Percentiles rank a stretch among this genome's conserved stretches.
These are phyloP conservation scores for Prunella himalayana DNA, from an alignment of 2,113 vertebrate genomes.

Conservation along the genomic window DNA sequence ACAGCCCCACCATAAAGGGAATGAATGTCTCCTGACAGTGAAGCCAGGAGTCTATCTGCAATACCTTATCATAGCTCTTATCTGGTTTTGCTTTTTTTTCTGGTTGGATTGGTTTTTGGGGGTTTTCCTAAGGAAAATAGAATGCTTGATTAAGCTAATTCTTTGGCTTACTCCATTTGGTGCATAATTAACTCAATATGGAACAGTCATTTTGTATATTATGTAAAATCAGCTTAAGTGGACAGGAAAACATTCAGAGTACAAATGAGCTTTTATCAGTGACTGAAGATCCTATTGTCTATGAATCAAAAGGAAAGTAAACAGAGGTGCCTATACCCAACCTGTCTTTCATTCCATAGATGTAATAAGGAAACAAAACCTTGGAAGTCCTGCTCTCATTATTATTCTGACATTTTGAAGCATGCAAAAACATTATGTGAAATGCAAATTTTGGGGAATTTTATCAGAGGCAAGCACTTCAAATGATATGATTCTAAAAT, in stretches of 20 bases:
- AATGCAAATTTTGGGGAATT: conserved; percentile 58
- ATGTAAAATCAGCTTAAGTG: neutral
- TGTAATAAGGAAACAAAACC: neutral
- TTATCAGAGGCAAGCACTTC: neutral
- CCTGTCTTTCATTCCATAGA: neutral
- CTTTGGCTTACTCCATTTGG: neutral
- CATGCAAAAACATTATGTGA: neutral
- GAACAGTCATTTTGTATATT: neutral
- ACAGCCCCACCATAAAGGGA: neutral
- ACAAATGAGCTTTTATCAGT: neutral
- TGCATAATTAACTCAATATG: conserved; percentile 3
- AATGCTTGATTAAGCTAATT: neutral
- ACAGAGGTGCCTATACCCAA: neutral
- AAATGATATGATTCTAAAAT: neutral
- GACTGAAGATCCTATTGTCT: neutral
- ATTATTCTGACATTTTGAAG: conserved; percentile 51
- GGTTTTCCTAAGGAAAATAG: neutral
- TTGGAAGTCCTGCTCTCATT: neutral
- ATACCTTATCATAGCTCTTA: neutral
- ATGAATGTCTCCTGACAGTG: neutral
- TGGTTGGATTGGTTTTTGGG: neutral
- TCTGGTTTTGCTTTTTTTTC: neutral
- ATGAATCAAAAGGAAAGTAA: neutral
- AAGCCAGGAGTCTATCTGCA: neutral
- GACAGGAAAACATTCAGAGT: neutral